phyloP scores from a whole-genome alignment of 1,140 invertebrate genomes.

The Bombus vancouverensis region DNA sequence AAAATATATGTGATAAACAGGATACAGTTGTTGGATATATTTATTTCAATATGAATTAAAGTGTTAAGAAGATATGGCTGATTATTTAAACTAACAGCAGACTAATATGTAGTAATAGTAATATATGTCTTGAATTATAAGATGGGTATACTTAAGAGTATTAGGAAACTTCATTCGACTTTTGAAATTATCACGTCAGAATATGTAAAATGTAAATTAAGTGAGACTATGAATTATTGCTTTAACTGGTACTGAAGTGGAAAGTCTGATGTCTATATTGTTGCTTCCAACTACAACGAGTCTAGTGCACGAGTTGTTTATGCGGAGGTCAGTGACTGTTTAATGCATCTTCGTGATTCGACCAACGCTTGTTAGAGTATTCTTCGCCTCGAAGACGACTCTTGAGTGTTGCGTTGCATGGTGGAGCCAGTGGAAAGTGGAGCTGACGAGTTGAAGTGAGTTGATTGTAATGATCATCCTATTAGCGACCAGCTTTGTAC shows the following conservation, averaged over 20 bases:
- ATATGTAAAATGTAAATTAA: background rate
- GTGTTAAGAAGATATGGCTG: no score
- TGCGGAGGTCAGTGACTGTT: background rate
- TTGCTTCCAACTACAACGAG: background rate
- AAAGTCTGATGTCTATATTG: background rate
- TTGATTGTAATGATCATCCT: slow-evolving; percentile 25
- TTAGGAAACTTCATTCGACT: no score
- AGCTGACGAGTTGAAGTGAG: background rate
- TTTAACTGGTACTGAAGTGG: no score
- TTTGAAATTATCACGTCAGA: background rate
- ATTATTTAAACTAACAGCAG: no score
- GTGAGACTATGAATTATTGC: background rate
- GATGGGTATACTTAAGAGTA: no score
- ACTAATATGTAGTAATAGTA: no score
- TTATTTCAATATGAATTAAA: no score
- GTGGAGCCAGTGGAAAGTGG: background rate
- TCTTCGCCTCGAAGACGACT: background rate
- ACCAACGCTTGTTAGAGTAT: background rate
- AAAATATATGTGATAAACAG: no score
- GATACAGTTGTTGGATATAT: no score
- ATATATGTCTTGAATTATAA: no score
- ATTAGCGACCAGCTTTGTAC: background rate
- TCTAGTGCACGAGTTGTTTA: background rate
- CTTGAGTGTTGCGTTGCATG: background rate
- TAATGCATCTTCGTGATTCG: slow-evolving; percentile 10